These are phyloP conservation scores for Pseudotriccus pelzelni DNA, from an alignment of 2,797 vertebrate genomes.

Conservation along the genomic window DNA sequence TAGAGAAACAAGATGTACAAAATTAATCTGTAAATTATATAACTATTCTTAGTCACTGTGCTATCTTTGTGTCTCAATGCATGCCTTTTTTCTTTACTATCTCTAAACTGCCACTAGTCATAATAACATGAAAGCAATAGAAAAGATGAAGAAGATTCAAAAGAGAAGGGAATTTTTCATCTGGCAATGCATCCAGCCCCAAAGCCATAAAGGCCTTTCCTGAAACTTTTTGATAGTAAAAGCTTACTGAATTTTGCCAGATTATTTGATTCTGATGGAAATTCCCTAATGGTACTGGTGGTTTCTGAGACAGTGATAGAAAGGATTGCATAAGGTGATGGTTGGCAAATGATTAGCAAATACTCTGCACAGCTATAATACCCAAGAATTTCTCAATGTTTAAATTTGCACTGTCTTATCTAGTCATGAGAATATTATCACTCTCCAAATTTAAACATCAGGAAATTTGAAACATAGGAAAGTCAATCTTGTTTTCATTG, in stretches of 20 bases:
- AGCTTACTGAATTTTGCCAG: neutral
- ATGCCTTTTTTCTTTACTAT: neutral
- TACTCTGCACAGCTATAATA: neutral
- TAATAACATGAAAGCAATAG: neutral
- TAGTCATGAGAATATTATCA: neutral
- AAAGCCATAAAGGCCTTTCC: slow-evolving; percentile 11
- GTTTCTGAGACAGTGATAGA: neutral
- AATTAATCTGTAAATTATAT: neutral
- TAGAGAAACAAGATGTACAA: neutral
- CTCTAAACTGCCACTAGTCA: neutral
- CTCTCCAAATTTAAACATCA: neutral
- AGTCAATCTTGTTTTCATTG: neutral
- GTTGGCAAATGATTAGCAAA: neutral
- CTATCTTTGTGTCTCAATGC: neutral
- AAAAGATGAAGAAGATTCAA: neutral
- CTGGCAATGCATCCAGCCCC: neutral
- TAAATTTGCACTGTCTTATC: neutral
- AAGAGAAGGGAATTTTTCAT: neutral
- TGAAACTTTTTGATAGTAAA: slow-evolving; percentile 2
- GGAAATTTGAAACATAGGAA: neutral
- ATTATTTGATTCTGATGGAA: slow-evolving; percentile 1
- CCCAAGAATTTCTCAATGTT: neutral
- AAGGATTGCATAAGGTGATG: neutral
- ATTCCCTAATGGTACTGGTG: neutral
- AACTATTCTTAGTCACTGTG: neutral